Percentiles rank a stretch among this genome's conserved stretches.
Conservation (phyloP, 2,797 vertebrate genomes). For the Falco peregrinus region DNA sequence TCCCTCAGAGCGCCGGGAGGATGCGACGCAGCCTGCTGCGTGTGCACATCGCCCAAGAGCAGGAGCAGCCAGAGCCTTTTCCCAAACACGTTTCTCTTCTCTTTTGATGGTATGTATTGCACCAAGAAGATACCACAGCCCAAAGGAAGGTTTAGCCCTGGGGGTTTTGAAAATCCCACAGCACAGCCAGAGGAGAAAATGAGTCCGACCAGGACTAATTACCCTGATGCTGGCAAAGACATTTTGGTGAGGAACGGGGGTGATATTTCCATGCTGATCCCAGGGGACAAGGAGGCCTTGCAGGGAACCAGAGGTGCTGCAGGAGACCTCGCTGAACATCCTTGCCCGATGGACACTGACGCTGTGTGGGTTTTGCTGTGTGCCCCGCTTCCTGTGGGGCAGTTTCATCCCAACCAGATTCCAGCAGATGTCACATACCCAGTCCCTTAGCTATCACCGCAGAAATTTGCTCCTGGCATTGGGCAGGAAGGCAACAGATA, state of each 20-base stretch:
- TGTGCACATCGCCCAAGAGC: background rate
- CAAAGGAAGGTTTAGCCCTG: background rate
- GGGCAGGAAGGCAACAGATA: background rate
- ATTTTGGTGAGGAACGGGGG: background rate
- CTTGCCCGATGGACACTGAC: fast-evolving
- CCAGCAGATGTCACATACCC: fast-evolving
- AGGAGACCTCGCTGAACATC: background rate
- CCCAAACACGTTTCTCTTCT: background rate
- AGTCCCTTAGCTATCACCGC: background rate
- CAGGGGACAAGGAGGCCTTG: background rate
- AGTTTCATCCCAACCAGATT: background rate
- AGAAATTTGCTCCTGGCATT: background rate
- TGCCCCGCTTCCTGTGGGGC: background rate
- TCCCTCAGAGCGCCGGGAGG: fast-evolving
- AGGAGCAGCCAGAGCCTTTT: background rate
- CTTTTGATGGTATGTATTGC: background rate
- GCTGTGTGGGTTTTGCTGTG: background rate
- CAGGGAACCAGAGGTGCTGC: background rate
- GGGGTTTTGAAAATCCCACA: background rate
- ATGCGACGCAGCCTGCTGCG: fast-evolving
- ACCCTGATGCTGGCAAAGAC: background rate
- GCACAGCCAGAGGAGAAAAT: background rate
- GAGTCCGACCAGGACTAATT: background rate
- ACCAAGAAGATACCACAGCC: background rate
- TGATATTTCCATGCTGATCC: background rate